These are phyloP conservation scores for Isurus oxyrinchus DNA, from an alignment of 2,113 vertebrate genomes.

Conservation along the genomic window DNA sequence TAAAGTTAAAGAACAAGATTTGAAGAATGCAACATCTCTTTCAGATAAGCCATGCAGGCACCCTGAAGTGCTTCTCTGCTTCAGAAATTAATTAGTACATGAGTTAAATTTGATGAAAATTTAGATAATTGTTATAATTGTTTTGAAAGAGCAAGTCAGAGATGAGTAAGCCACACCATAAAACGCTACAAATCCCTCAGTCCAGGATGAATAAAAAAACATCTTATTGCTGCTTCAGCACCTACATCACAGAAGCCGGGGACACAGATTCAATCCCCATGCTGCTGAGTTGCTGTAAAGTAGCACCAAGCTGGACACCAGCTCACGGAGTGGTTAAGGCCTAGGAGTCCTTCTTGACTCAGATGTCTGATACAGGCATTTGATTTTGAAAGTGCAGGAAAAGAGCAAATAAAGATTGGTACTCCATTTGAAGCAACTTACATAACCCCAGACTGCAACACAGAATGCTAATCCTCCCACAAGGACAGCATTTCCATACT, in stretches of 20 bases:
- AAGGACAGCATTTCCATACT: constrained; percentile 58
- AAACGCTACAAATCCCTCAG: background rate
- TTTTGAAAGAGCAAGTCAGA: background rate
- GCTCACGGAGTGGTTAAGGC: background rate
- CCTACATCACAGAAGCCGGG: background rate
- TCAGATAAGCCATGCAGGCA: background rate
- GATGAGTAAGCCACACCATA: background rate
- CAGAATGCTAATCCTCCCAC: constrained; percentile 49
- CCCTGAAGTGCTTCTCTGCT: background rate
- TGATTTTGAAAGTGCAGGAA: background rate
- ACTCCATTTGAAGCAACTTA: constrained; percentile 51
- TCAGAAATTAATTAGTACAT: background rate
- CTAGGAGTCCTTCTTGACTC: background rate
- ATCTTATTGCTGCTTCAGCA: background rate
- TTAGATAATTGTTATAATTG: background rate
- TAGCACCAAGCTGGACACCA: background rate
- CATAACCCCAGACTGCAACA: constrained; percentile 55
- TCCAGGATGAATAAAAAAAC: background rate
- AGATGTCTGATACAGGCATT: background rate
- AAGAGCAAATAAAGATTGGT: background rate
- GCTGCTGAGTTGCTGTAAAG: background rate
- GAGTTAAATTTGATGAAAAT: background rate
- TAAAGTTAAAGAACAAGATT: background rate
- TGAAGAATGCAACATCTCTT: background rate
- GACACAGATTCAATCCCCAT: background rate